Evolutionary conservation across 2,113 vertebrate species (phyloP).

Genomic region (Eira barbara): DNA sequence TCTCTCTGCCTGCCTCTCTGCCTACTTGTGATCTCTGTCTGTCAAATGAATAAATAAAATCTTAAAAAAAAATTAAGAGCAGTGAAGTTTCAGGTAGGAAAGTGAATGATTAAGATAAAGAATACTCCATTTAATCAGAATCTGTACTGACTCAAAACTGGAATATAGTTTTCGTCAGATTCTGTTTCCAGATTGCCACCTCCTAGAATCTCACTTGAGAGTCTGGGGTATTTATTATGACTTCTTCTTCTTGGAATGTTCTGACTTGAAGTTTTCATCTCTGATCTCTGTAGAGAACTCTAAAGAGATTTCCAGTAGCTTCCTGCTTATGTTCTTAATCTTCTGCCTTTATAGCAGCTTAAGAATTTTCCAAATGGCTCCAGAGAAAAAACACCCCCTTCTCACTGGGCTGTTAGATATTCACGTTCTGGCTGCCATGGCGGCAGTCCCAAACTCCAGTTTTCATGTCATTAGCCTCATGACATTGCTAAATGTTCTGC

Average conservation of each 20-base stretch:
- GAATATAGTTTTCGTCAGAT: background rate
- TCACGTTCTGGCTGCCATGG: background rate
- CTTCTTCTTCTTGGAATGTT: background rate
- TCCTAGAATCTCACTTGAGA: background rate
- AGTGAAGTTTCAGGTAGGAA: background rate
- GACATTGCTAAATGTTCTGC: conserved; percentile 23
- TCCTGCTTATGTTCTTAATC: background rate
- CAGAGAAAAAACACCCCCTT: background rate
- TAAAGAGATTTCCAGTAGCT: background rate
- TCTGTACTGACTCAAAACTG: background rate
- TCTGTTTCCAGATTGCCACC: background rate
- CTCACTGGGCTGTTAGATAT: background rate
- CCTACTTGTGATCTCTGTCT: too few species aligned
- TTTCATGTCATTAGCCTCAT: background rate
- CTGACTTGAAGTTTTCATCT: background rate
- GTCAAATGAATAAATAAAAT: too few species aligned
- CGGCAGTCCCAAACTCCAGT: background rate
- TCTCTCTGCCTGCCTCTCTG: too few species aligned
- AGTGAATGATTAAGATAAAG: background rate
- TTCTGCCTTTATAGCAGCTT: background rate
- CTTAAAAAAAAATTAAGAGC: background rate
- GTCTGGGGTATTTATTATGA: background rate
- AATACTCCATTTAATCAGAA: background rate
- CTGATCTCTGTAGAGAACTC: background rate
- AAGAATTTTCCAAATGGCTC: background rate